phyloP scores from a whole-genome alignment of 2,113 vertebrate genomes.

The Gymnogyps californianus region DNA sequence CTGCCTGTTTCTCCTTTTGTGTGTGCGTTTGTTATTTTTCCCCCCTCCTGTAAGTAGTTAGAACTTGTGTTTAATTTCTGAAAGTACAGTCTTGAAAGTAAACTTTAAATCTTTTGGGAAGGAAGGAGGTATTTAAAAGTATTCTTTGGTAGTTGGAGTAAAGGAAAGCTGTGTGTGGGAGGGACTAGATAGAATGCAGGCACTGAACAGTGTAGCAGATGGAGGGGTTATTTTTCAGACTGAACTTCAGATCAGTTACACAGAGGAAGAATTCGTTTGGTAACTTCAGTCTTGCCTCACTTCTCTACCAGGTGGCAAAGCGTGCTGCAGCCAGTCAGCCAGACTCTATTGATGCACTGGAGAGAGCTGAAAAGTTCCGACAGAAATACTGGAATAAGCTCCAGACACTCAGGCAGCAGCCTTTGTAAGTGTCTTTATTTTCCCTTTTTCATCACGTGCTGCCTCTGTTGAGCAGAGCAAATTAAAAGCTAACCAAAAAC shows the following conservation, averaged over 20 bases:
- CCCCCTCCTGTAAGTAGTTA: neutral
- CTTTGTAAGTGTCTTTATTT: slow-evolving; percentile 81
- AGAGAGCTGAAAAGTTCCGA: slow-evolving; percentile 91
- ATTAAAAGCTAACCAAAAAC: neutral
- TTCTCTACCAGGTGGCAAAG: slow-evolving; percentile 86
- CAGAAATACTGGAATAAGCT: slow-evolving; percentile 96
- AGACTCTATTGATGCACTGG: slow-evolving; percentile 76
- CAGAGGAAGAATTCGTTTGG: neutral
- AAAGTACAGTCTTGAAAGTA: neutral
- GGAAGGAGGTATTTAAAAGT: neutral
- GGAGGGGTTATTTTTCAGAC: neutral
- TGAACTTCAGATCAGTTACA: neutral
- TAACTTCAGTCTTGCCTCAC: neutral
- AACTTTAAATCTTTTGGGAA: neutral
- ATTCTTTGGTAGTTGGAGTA: neutral
- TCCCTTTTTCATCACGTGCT: neutral
- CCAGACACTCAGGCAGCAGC: slow-evolving; percentile 91
- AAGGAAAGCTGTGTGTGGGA: neutral
- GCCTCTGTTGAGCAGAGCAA: neutral
- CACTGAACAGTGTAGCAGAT: neutral
- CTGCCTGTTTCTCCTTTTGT: neutral
- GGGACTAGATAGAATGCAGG: neutral
- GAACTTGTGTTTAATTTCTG: neutral
- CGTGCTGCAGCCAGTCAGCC: slow-evolving; percentile 92
- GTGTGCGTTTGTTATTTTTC: neutral